Base-by-base conservation (phyloP, 1,140 invertebrate species). In the Ceratoteleas bidentatus region DNA sequence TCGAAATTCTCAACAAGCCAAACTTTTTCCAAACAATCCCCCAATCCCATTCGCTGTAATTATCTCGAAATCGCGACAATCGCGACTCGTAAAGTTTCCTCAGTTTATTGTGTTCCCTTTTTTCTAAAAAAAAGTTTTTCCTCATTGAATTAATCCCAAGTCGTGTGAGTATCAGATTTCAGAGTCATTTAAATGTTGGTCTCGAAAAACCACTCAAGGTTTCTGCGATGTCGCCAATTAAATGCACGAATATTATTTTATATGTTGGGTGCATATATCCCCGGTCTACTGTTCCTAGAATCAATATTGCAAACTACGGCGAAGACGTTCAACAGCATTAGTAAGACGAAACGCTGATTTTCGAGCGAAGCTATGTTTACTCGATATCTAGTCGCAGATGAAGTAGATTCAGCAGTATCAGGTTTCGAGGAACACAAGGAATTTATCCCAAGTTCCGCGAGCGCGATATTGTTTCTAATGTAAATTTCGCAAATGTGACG, bases 321-420 rank as follows among this genome's bases (percentile, higher is more conserved):
- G 64, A 80, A 74, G 52, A 80, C 47, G 47, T 81, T 69, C 64
- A 81, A 81, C 60, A 75, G 78, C 65, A 81, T 81, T 75, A 74
- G 78, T 81, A 81, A 70, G 70, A 70, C 58, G 70, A 81, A 81
- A 81, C 64, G 69, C 43, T 81, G 77, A 73, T 81, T 81, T 81
- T 81, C 77, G 34, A 69, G 57, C 58, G 36, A 58, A 58, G 50
- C 60, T 54, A 69, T 75, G 66, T 81, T 75, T 70, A 70, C 72
- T 73, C 53, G 78, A 81, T 75, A 81, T 70, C 70, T 52, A 62
- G 64, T 81, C 66, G 53, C 70, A 69, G 70, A 58, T 81, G 64
- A 81, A 68, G 76, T 79, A 61, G 54, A 79, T 68, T 73, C 68
- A 66, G 56, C 62, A 32, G 52, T 79, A 72, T 79, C 76, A 66